Evolutionary conservation across 2,797 vertebrate genomes (phyloP), one percentile per base, ranked within the genome.

Genomic region (Enteromius paludinosus): DNA sequence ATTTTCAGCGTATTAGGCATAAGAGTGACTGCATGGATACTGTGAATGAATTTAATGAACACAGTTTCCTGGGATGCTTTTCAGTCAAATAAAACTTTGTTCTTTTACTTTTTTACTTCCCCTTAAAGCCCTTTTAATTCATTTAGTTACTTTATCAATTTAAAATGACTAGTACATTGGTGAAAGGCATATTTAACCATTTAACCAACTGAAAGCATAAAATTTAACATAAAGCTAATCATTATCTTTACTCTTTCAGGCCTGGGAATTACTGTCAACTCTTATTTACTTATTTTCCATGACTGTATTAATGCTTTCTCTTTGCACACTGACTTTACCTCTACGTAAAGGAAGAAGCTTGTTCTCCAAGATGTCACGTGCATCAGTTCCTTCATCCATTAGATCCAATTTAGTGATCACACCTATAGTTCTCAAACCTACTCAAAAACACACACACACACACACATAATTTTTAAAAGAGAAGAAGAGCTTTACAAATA

Each of bases 391-490:
- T 87, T 97, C 96, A 4, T 97, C 96, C 96, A 97, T 97, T 86
- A 97, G 91, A 87, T 97, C 96, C 92, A 97, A 89, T 88, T 97
- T 97, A 85, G 96, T 97, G 91, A 97, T 96, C 85, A 97, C 96
- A 78, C 96, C 96, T 41, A 97, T 97, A 76, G 96, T 97, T 86
- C 96, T 95, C 0, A 95, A 91, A 43, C 96, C 86, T 86, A 45
- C 12, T 41, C 10, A 84, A 65, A 71, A 71, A 54, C 69, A 78
- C 45, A 41, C 7, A 10, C 41, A 71, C 75, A 56, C 64, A 41
- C 69, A 74, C 28, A 74, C 18, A 64, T 66, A 72, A 4, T 14
- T 68, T n/a, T 43, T 52, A 72, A 25, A 10, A 7, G 20, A 35
- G 14, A 62, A 35, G 14, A 62, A 47, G 0, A 33, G 3, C n/a